Percentiles rank a stretch among this genome's conserved stretches.
Evolutionary conservation across 2,113 vertebrate genomes (phyloP).

Genomic region (Lepisosteus oculatus): DNA sequence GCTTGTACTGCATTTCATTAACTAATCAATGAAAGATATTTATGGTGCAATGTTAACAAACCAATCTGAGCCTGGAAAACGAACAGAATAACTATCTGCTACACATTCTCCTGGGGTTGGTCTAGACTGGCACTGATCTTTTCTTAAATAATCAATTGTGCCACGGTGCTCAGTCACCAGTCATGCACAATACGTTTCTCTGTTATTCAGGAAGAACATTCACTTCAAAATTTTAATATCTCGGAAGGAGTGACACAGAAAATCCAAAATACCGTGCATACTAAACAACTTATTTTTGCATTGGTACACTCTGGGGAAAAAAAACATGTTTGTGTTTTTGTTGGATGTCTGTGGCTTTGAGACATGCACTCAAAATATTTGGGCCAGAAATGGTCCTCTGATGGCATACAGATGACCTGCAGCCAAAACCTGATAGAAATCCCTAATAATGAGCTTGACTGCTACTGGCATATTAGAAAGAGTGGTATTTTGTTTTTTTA

Average conservation of each 20-base stretch:
- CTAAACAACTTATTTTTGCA: not conserved
- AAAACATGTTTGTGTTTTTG: not conserved
- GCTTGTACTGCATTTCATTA: no score
- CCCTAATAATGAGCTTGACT: not conserved
- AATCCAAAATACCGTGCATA: not conserved
- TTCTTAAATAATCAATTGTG: no score
- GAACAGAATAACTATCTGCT: no score
- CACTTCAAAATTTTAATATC: not conserved
- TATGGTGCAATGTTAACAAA: no score
- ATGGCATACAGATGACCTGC: not conserved
- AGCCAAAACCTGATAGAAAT: not conserved
- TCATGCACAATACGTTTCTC: not conserved
- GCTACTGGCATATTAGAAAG: not conserved
- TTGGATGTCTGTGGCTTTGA: not conserved
- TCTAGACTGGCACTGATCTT: no score
- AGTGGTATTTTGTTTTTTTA: not conserved
- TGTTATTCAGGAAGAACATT: not conserved
- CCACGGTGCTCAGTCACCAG: no score
- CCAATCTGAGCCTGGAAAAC: no score
- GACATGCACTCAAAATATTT: not conserved
- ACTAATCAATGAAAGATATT: no score
- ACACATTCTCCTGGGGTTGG: no score
- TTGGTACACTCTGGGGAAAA: not conserved
- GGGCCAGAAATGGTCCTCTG: not conserved
- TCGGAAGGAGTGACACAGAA: not conserved